Base-by-base conservation (phyloP, 30 jellyfish, hydroid and myxozoan species). In the Pelagia noctiluca region DNA sequence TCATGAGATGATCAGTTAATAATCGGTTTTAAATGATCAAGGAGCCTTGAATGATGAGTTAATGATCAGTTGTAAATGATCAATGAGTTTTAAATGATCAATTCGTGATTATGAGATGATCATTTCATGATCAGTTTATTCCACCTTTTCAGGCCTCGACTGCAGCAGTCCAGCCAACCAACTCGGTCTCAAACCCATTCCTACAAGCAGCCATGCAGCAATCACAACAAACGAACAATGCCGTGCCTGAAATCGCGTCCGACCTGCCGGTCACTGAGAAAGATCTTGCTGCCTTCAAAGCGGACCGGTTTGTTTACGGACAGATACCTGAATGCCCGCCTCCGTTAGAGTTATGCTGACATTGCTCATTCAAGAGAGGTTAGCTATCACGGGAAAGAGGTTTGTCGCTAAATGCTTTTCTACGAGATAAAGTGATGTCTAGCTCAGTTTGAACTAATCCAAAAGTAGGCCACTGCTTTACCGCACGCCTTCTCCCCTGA, bases 241-340 rank as follows among this genome's bases (percentile, higher is more conserved):
- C 89, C 10, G 88, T 65, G 19, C 50, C 80, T n/a, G 80, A 77
- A 21, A 28, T 85, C 37, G 75, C 74, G 3, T 71, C 83, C 37
- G 34, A 13, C 22, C 84, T 78, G 50, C 71, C 71, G 54, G 12
- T 85, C 13, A 50, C 95, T 2, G 84, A 74, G 35, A 67, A 76
- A 61, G 95, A 85, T 38, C 0, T 85, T 32, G 89, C 50, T 35
- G 86, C 86, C 16, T 85, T 61, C 76, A 63, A 85, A 52, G 89
- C 95, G 2, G 89, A 85, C 50, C 57, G 81, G 24, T 85, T 85
- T 47, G 47, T 76, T 21, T 48, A 35, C 21, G 95, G 95, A 50
- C 78, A 75, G 18, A 62, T 85, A 18, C 95, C 95, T 22, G 86
- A 77, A 29, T 74, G 95, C 85, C 95, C 95, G 21, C 95, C 95